Evolutionary conservation across 2,113 vertebrate species (phyloP), one percentile per base, ranked within the genome.

Genomic region (Balaenoptera acutorostrata): DNA sequence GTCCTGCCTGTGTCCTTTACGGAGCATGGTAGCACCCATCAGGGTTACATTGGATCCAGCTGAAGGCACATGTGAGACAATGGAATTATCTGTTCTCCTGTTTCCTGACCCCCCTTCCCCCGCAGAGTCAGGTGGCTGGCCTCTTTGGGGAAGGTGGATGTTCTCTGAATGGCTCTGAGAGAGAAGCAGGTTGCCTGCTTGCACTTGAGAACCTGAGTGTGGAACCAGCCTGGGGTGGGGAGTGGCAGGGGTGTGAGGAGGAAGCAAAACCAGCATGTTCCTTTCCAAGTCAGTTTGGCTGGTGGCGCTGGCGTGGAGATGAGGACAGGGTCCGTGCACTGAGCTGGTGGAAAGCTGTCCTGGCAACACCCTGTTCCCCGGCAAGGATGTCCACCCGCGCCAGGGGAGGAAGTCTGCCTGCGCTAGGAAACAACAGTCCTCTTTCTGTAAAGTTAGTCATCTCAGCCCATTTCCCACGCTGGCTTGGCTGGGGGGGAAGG

Each of bases 391-490:
- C 74, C 49, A 17, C 46, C 21, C 1, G 33, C 4, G 29, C 93
- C 77, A 36, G 78, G 71, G 66, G 71, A 82, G 39, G 75, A 95
- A 82, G 90, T 82, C 69, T 88, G 90, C 88, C 36, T 72, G 66
- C 2, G 2, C 66, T 61, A 20, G 83, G 64, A 44, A 88, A 92
- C 92, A 96, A 55, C 72, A 68, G 71, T 41, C 75, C 75, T 90
- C 75, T 92, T 96, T 97, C 90, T 93, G 68, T 36, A 23, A 78
- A 78, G 36, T 41, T 46, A 89, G 33, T 14, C 4, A 0, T 92
- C 69, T 69, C 25, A 0, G 69, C 69, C 87, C 75, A 8, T 92
- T 97, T 95, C 93, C 93, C 85, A 96, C 4, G 25, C 57, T 80
- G 77, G 91, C 77, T 74, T 52, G 46, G 46, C 83, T 39, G 55